A percentile compares a stretch with the other conserved stretches of the same genome.
Evolutionary conservation across 2,113 vertebrate species (phyloP).

Genomic region (Ploceus nigricollis): DNA sequence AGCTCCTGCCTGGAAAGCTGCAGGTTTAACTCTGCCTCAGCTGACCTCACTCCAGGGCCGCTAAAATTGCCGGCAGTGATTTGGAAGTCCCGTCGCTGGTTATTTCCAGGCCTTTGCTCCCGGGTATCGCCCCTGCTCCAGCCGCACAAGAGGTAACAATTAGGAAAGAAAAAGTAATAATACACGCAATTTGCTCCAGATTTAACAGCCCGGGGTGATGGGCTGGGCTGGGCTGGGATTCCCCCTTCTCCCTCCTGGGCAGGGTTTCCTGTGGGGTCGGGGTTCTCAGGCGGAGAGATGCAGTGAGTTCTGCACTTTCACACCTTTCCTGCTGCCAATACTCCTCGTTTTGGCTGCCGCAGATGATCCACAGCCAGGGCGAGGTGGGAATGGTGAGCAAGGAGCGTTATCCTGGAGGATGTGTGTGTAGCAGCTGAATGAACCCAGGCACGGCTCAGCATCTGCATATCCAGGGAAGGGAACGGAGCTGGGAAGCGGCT

Average conservation of each 20-base stretch:
- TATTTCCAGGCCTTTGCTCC: background rate
- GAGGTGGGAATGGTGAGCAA: background rate
- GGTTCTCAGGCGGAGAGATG: background rate
- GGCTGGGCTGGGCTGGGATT: background rate
- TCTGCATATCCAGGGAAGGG: fast-evolving
- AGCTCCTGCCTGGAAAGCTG: background rate
- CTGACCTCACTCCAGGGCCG: background rate
- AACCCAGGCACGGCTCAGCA: background rate
- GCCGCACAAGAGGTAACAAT: background rate
- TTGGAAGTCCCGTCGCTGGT: background rate
- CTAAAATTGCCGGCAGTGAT: background rate
- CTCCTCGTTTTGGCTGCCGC: background rate
- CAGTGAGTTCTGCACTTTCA: background rate
- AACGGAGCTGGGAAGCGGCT: background rate
- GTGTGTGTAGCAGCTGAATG: fast-evolving
- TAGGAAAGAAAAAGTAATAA: background rate
- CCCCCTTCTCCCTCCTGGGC: background rate
- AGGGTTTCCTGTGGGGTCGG: background rate
- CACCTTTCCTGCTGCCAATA: background rate
- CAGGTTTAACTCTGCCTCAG: background rate
- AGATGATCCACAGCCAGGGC: background rate
- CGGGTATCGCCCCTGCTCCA: background rate
- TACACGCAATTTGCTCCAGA: background rate
- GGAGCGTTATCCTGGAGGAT: background rate
- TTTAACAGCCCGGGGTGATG: background rate